These are phyloP conservation scores for Serrognathus titanus DNA, from an alignment of 2,888 invertebrate species.

Conservation along the genomic window DNA sequence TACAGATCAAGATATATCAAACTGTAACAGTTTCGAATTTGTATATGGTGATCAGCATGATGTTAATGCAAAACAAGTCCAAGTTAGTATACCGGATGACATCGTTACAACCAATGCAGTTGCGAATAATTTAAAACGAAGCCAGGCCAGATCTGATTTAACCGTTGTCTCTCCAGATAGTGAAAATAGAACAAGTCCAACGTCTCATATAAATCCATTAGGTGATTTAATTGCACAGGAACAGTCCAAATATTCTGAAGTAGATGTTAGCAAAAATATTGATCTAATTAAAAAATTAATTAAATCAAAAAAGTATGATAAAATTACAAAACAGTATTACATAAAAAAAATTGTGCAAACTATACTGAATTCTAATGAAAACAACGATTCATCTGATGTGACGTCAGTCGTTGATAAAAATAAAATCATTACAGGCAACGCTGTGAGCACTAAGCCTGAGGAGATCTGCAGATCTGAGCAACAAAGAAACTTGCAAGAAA, in stretches of 20 bases:
- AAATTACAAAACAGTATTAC: conserved; percentile 59
- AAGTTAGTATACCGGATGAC: conserved; percentile 4
- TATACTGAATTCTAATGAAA: conserved; percentile 57
- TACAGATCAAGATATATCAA: conserved; percentile 29
- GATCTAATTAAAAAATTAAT: conserved; percentile 58
- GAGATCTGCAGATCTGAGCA: background rate
- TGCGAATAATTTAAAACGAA: conserved; percentile 4
- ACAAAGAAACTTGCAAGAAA: conserved; percentile 29
- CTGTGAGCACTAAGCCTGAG: too few relatives aligned
- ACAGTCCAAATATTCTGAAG: conserved; percentile 45
- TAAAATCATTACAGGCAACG: too few relatives aligned
- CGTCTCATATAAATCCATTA: conserved; percentile 21
- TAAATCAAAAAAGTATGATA: conserved; percentile 58
- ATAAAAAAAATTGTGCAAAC: conserved; percentile 63
- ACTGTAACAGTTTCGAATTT: conserved; percentile 68
- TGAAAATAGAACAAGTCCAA: background rate
- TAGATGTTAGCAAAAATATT: conserved; percentile 62
- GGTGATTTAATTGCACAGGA: conserved; percentile 26
- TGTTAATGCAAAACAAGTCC: background rate
- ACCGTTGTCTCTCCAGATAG: conserved; percentile 9
- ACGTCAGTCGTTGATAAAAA: too few relatives aligned
- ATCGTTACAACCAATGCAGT: background rate
- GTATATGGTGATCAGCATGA: conserved; percentile 48
- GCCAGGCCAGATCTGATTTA: conserved; percentile 16
- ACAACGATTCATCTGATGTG: conserved; percentile 11